Conservation (phyloP, 1,140 invertebrate species). For the Drosophila aff. region DNA sequence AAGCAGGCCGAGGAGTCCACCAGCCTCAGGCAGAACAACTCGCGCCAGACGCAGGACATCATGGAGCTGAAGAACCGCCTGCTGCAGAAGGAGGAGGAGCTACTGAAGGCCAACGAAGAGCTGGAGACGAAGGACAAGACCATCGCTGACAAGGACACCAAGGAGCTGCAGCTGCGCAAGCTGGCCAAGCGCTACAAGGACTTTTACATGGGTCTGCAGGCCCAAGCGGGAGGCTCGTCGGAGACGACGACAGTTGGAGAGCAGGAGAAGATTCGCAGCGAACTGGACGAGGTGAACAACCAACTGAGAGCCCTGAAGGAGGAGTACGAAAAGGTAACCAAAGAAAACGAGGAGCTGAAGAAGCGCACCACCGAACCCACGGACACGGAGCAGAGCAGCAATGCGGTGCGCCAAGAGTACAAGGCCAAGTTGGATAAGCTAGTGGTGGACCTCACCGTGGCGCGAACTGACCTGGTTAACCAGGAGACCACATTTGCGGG, state of each 20-base stretch:
- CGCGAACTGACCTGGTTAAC: conserved; percentile 85
- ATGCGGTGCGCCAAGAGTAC: conserved; percentile 86
- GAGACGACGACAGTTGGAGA: conserved; percentile 65
- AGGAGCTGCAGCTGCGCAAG: conserved; percentile 93
- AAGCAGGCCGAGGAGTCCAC: conserved; percentile 86
- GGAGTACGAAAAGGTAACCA: conserved; percentile 89
- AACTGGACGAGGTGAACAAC: conserved; percentile 88
- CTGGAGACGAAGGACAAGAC: conserved; percentile 88
- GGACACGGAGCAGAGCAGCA: conserved; percentile 31
- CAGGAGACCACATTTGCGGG: conserved; percentile 87
- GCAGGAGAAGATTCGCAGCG: conserved; percentile 85
- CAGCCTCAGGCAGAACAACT: conserved; percentile 83
- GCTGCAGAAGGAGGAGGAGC: conserved; percentile 87
- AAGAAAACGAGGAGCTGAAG: conserved; percentile 90
- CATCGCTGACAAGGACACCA: conserved; percentile 91
- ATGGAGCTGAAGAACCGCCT: conserved; percentile 87
- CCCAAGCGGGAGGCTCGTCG: conserved; percentile 84
- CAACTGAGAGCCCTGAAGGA: conserved; percentile 87
- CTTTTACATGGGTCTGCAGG: conserved; percentile 90
- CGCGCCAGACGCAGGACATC: conserved; percentile 86
- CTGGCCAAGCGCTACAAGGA: conserved; percentile 97
- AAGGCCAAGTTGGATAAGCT: conserved; percentile 65
- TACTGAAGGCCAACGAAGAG: conserved; percentile 89
- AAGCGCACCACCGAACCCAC: conserved; percentile 69
- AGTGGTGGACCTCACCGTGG: conserved; percentile 82